phyloP scores from a whole-genome alignment of 2,113 vertebrate genomes.

The Eurystomus gularis region DNA sequence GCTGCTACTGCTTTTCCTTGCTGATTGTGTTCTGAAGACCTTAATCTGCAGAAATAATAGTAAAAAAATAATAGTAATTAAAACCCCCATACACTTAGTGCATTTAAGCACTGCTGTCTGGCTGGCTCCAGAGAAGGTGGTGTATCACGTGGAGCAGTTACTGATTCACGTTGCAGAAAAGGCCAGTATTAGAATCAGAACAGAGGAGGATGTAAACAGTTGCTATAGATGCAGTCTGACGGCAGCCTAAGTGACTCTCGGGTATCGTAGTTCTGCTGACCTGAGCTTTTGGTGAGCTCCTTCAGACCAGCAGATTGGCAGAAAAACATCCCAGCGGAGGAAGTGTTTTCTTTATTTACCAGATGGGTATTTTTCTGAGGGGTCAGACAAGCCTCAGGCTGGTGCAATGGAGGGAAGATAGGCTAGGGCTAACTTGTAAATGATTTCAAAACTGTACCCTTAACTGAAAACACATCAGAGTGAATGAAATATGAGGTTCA shows the following conservation, averaged over 20 bases:
- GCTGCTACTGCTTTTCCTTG: no score
- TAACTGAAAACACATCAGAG: not conserved
- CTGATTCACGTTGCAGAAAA: no score
- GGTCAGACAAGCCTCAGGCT: not conserved
- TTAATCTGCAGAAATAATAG: no score
- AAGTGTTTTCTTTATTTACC: not conserved
- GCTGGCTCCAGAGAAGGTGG: no score
- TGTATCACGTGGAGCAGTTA: no score
- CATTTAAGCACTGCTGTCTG: no score
- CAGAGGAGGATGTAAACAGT: not conserved
- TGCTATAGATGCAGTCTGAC: not conserved
- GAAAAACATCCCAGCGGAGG: not conserved
- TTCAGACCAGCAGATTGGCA: not conserved
- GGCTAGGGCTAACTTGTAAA: not conserved
- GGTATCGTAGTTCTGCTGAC: not conserved
- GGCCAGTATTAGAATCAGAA: no score
- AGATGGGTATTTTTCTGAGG: not conserved
- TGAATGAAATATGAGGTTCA: not conserved
- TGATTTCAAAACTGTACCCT: not conserved
- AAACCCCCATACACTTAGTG: no score
- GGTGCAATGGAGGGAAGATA: not conserved
- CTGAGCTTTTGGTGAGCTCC: not conserved
- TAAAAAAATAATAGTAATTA: no score
- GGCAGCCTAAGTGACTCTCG: not conserved
- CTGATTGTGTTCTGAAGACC: no score